These are phyloP conservation scores for Iselma pallidipennis DNA, from an alignment of 2,888 invertebrate species.

Conservation along the genomic window DNA sequence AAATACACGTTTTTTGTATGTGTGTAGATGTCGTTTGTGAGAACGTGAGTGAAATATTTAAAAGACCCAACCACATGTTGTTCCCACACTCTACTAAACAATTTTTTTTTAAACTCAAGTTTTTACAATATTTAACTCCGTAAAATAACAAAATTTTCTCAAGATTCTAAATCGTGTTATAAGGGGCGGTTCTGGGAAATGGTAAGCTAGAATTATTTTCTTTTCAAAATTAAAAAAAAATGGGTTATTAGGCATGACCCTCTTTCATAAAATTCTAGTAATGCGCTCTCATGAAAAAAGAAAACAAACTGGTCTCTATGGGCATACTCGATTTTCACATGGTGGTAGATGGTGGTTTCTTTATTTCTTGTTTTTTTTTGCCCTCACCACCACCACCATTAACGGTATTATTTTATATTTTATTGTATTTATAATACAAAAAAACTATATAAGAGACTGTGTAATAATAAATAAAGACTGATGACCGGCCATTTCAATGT, in stretches of 20 bases:
- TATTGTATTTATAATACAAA: not conserved
- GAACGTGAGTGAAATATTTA: conserved; percentile 14
- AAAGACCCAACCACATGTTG: conserved; percentile 5
- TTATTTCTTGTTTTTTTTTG: too few relatives aligned
- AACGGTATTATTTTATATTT: too few relatives aligned
- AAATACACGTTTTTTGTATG: not conserved
- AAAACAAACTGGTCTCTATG: too few relatives aligned
- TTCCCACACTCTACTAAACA: conserved; percentile 10
- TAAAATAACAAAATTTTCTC: not conserved
- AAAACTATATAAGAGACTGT: not conserved
- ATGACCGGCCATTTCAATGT: conserved; percentile 4
- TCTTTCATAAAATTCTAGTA: too few relatives aligned
- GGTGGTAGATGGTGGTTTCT: too few relatives aligned
- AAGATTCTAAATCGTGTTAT: not conserved
- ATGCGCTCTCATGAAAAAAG: too few relatives aligned
- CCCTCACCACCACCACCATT: too few relatives aligned
- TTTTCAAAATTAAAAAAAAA: too few relatives aligned
- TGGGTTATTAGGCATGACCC: not conserved
- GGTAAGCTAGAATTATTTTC: not conserved
- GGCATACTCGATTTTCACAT: too few relatives aligned
- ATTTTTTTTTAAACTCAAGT: conserved; percentile 2
- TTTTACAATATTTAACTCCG: not conserved
- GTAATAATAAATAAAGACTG: not conserved
- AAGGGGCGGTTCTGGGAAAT: conserved; percentile 4
- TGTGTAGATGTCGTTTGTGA: not conserved